These are phyloP conservation scores for Zapornia atra DNA, from an alignment of 2,113 vertebrate genomes.

Conservation along the genomic window DNA sequence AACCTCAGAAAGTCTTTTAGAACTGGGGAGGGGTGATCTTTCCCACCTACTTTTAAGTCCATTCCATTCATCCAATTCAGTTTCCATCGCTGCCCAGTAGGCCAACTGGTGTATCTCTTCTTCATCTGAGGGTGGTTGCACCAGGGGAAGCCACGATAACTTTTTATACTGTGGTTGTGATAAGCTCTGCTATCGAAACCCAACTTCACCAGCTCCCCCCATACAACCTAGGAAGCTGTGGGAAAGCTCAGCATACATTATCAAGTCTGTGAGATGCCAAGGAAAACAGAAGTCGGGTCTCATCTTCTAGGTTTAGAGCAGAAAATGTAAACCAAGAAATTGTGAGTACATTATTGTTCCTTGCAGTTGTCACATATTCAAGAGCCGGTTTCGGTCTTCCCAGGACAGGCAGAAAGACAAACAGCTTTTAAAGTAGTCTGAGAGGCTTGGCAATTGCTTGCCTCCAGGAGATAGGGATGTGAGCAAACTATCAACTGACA, in stretches of 20 bases:
- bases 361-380: background rate
- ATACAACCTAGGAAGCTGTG: background rate
- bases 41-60: background rate
- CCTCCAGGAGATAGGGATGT: constrained; percentile 26
- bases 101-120: background rate
- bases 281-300: background rate
- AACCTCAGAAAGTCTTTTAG: background rate
- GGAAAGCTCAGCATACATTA: background rate
- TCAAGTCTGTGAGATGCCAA: background rate
- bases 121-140: background rate
- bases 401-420: background rate
- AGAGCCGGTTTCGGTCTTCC: background rate
- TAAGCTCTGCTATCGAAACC: background rate
- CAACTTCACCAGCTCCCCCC: background rate
- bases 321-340: background rate
- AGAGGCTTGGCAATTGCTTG: background rate
- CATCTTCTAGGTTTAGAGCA: background rate
- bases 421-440: background rate
- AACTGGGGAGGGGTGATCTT: background rate
- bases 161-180: background rate
- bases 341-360: background rate
- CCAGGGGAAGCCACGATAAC: background rate
- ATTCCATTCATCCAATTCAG: background rate
- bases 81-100: background rate
- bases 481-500: constrained; percentile 41